Percentiles rank a stretch among this genome's conserved stretches.
These are phyloP conservation scores for Astropecten irregularis DNA, from an alignment of 53 echinoderm and acorn worm species.

Conservation along the genomic window DNA sequence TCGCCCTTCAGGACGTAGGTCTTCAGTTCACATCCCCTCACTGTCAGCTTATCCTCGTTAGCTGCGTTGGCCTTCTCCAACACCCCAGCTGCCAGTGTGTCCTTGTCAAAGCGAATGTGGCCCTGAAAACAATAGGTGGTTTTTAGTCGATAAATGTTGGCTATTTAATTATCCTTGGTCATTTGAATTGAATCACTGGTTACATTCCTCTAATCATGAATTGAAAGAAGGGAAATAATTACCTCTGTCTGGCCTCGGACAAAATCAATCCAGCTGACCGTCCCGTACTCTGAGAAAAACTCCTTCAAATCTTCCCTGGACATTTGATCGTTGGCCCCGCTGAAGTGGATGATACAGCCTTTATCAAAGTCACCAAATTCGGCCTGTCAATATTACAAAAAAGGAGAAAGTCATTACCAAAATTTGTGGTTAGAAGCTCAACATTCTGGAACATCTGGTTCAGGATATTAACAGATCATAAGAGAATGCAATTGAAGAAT, in stretches of 20 bases:
- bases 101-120: slow-evolving; percentile 78
- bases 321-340: slow-evolving; percentile 82
- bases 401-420: background rate
- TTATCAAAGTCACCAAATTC: slow-evolving; percentile 81
- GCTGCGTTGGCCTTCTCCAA: slow-evolving; percentile 81
- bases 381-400: slow-evolving; percentile 44
- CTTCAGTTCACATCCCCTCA: slow-evolving; percentile 82
- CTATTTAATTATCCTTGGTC: too few relatives aligned
- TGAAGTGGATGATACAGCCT: slow-evolving; percentile 84
- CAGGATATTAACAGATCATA: too few relatives aligned
- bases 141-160: too few relatives aligned
- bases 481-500: too few relatives aligned
- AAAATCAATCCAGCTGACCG: slow-evolving; percentile 90
- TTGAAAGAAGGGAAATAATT: too few relatives aligned
- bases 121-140: slow-evolving; percentile 60
- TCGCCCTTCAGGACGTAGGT: slow-evolving; percentile 84
- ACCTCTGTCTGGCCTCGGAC: slow-evolving; percentile 90
- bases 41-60: slow-evolving; percentile 72
- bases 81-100: slow-evolving; percentile 63
- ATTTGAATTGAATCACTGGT: too few relatives aligned
- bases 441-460: too few relatives aligned
- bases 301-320: slow-evolving; percentile 94
- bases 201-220: too few relatives aligned
- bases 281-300: slow-evolving; percentile 86
- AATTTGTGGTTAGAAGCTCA: too few relatives aligned